phyloP scores from a whole-genome alignment of 2,113 vertebrate species.

The Petromus typicus region DNA sequence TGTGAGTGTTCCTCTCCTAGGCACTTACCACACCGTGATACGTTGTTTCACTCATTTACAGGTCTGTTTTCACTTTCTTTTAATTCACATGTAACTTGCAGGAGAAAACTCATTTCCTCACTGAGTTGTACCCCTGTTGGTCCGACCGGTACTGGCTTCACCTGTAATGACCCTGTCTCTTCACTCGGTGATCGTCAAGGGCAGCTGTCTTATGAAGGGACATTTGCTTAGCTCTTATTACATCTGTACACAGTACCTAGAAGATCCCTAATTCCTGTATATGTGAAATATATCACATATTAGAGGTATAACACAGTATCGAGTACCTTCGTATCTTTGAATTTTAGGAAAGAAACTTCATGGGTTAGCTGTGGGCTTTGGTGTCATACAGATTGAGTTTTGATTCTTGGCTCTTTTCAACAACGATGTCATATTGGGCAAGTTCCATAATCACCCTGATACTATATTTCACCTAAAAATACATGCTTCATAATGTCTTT shows the following conservation, averaged over 20 bases:
- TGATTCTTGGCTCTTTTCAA: constrained; percentile 15
- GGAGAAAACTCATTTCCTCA: neutral
- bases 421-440: neutral
- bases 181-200: neutral
- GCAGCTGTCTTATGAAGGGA: neutral
- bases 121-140: neutral
- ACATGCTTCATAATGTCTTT: neutral
- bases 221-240: neutral
- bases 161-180: neutral
- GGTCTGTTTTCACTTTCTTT: neutral
- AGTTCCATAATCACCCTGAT: neutral
- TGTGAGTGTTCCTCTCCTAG: constrained; percentile 67
- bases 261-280: neutral
- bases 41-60: constrained; percentile 73
- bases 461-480: constrained; percentile 19
- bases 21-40: constrained; percentile 47
- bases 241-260: neutral
- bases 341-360: neutral
- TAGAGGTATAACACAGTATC: neutral
- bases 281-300: neutral
- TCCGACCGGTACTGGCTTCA: neutral
- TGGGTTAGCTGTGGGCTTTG: neutral
- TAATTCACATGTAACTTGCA: neutral
- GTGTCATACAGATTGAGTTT: neutral
- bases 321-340: neutral